Evolutionary conservation across 2,113 vertebrate species (phyloP), one percentile per base, ranked within the genome.

Genomic region (Ceyx melanurus): DNA sequence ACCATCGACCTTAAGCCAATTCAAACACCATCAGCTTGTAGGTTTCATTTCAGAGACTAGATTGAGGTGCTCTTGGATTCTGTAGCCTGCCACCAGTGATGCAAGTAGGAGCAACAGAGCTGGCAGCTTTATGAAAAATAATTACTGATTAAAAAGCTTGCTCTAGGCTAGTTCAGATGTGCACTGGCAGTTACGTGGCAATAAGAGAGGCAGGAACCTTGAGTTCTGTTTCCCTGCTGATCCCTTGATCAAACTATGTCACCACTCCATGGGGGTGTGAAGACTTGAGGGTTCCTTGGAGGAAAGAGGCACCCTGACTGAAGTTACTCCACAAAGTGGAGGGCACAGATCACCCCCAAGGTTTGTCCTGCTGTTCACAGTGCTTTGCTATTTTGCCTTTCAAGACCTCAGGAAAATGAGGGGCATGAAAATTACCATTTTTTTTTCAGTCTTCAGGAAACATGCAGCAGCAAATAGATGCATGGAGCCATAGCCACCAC

Each of bases 291-390:
- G 43, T 20, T 83, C 51, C 46, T 54, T 43, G 70, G 26, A 92
- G 50, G 51, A 78, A 57, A 45, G 19, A 40, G 10, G 6, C 29
- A 25, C 25, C 42, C 0, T 1, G 25, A 28, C 5, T 1, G 4
- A n/a, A 37, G 31, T 48, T 78, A 5, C 50, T 66, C 33, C 68
- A 68, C 51, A 42, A 53, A 53, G 35, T 1, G 1, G 58, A 66
- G 18, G 68, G 54, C 35, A 68, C 29, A 45, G 35, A 15, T 57
- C 15, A 33, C 25, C 9, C 1, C 9, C 1, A 0, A 50, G 21
- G 8, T 3, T 6, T 58, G n/a, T 46, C n/a, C n/a, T 74, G 11
- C 35, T 53, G 13, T n/a, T 70, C 29, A 29, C 46, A 53, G 60
- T 0, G 0, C 26, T 84, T 66, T 25, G 8, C 42, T 71, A 51